Conservation (phyloP, 37 sponge, comb jelly and placozoan species). For the Lycopodina hypogea region DNA sequence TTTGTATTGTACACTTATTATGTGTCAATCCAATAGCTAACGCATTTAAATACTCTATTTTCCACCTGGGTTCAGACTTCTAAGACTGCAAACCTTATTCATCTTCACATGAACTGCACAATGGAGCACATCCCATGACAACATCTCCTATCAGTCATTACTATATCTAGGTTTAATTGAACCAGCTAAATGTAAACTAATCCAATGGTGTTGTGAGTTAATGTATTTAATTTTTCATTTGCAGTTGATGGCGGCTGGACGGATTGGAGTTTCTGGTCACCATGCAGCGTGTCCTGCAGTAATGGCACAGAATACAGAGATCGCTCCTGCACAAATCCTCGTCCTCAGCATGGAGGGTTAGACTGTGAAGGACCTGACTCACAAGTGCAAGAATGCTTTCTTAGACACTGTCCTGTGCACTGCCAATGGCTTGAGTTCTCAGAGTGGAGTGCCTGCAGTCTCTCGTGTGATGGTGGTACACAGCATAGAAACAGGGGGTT, state of each 20-base stretch:
- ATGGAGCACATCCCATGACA: no score
- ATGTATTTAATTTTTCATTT: neutral
- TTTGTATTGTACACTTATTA: no score
- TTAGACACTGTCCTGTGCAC: slow-evolving; percentile 64
- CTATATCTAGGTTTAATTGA: no score
- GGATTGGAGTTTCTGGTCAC: slow-evolving; percentile 68
- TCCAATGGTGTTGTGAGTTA: no score
- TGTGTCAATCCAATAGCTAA: no score
- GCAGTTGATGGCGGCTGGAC: slow-evolving; percentile 82
- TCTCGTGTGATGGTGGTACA: slow-evolving; percentile 43
- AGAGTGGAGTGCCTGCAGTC: slow-evolving; percentile 59
- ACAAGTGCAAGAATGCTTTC: slow-evolving; percentile 47
- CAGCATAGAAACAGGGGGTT: slow-evolving; percentile 29
- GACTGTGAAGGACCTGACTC: slow-evolving; percentile 48
- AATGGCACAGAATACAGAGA: slow-evolving; percentile 44
- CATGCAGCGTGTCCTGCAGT: slow-evolving; percentile 63
- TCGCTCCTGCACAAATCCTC: slow-evolving; percentile 66
- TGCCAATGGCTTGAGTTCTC: slow-evolving; percentile 65
- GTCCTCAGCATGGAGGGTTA: slow-evolving; percentile 59
- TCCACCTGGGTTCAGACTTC: no score
- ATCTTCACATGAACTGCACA: no score
- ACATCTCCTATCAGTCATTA: no score
- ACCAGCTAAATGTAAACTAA: no score
- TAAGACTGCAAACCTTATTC: no score
- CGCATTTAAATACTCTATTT: no score